Conservation (phyloP, 2,113 vertebrate genomes). For the Oplegnathus fasciatus region DNA sequence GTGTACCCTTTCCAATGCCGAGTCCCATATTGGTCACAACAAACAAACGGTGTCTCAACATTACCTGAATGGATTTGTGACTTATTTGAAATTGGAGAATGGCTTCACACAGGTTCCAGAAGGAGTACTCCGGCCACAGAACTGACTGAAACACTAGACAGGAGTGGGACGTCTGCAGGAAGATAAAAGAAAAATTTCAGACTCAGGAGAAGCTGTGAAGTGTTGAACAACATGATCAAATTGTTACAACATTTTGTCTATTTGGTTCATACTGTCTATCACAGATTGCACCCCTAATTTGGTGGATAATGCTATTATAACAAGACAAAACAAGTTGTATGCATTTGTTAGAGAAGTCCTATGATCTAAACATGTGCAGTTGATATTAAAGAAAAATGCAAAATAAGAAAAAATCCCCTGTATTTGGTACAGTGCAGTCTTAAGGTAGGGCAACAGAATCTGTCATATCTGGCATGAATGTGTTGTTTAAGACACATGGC, state of each 20-base stretch:
- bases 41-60: not conserved
- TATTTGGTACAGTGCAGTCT: not conserved
- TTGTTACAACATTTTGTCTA: not conserved
- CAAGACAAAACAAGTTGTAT: not conserved
- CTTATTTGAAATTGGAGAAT: constrained; percentile 94
- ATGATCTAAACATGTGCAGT: not conserved
- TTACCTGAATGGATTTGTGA: constrained; percentile 92
- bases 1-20: not conserved
- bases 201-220: not conserved
- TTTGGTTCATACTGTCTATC: not conserved
- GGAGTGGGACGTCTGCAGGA: constrained; percentile 92
- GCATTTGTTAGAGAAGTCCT: not conserved
- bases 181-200: constrained; percentile 35
- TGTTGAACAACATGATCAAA: not conserved
- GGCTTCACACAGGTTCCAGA: constrained; percentile 99
- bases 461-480: too few relatives aligned
- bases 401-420: not conserved
- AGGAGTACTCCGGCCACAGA: constrained; percentile 97
- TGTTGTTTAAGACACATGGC: too few relatives aligned
- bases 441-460: not conserved
- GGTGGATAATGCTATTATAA: not conserved
- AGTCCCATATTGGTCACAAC: too few relatives aligned
- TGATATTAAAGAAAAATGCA: not conserved
- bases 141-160: constrained; percentile 96
- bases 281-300: not conserved